A percentile compares a stretch with the other conserved stretches of the same genome.
phyloP scores from a whole-genome alignment of 2,797 vertebrate species.

The Antennarius maculatus region DNA sequence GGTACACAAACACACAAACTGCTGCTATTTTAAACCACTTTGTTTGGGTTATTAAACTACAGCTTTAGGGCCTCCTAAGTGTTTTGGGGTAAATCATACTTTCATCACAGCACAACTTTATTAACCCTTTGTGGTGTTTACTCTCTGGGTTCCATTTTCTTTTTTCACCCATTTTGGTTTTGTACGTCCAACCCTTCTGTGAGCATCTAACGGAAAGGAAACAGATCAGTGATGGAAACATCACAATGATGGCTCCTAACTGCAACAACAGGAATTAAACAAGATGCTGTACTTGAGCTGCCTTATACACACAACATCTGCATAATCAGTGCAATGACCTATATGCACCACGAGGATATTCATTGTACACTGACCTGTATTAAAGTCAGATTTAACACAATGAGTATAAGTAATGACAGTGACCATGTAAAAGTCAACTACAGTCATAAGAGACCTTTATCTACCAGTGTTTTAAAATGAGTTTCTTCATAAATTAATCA shows the following conservation, averaged over 20 bases:
- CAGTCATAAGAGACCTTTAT: no score
- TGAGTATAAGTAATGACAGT: neutral
- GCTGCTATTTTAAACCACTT: conserved; percentile 12
- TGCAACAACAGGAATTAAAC: neutral
- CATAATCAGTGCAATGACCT: conserved; percentile 42
- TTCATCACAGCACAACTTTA: conserved; percentile 28
- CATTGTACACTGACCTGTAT: conserved; percentile 43
- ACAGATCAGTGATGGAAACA: neutral
- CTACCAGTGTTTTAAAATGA: no score
- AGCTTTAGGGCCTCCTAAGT: neutral
- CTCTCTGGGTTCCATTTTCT: neutral
- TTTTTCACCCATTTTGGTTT: neutral
- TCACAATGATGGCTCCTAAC: neutral
- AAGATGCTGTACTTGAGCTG: conserved; percentile 2
- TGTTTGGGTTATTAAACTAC: conserved; percentile 9
- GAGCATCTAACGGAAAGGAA: neutral
- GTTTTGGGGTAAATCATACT: conserved; percentile 20
- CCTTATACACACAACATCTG: conserved; percentile 22
- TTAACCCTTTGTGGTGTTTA: conserved; percentile 22
- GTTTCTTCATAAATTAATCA: no score
- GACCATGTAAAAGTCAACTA: no score
- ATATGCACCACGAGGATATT: conserved; percentile 32
- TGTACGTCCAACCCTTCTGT: neutral
- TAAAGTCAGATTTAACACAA: neutral
- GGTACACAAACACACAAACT: no score